phyloP scores from a whole-genome alignment of 64 coral and sea anemone genomes.

The Pocillopora damicornis region DNA sequence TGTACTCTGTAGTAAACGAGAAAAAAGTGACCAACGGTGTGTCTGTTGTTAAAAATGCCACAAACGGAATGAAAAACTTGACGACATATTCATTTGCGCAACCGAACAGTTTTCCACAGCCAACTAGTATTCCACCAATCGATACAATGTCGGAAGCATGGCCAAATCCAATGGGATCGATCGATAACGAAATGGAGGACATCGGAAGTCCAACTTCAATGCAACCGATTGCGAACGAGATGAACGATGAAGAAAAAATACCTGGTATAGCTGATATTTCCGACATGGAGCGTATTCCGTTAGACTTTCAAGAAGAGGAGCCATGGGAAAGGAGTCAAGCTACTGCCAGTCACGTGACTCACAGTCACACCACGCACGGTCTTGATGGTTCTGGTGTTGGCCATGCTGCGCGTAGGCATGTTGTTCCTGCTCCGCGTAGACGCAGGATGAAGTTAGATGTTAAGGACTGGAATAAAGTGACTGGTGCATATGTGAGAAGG shows the following conservation, averaged over 20 bases:
- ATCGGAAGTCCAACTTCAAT: constrained; percentile 36
- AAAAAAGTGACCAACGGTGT: not conserved
- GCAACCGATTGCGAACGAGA: constrained; percentile 29
- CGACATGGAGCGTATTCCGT: constrained; percentile 7
- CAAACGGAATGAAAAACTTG: not conserved
- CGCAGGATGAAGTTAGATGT: not conserved
- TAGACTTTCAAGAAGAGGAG: constrained; percentile 27
- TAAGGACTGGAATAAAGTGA: not conserved
- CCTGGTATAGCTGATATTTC: constrained; percentile 35
- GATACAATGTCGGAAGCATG: constrained; percentile 31
- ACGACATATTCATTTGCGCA: constrained; percentile 10
- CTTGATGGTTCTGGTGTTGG: not conserved
- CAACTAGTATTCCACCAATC: constrained; percentile 59
- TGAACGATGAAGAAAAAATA: constrained; percentile 19
- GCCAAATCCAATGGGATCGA: constrained; percentile 57
- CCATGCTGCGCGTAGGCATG: not conserved
- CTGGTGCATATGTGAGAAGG: not conserved
- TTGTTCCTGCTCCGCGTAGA: not conserved
- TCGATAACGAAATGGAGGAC: constrained; percentile 42
- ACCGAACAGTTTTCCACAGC: constrained; percentile 46
- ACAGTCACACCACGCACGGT: not conserved
- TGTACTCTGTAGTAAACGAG: not conserved
- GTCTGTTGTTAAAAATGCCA: not conserved
- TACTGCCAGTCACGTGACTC: not conserved
- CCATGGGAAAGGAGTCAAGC: constrained; percentile 32